phyloP scores from a whole-genome alignment of 64 coral and sea anemone genomes.

The Porites lutea region DNA sequence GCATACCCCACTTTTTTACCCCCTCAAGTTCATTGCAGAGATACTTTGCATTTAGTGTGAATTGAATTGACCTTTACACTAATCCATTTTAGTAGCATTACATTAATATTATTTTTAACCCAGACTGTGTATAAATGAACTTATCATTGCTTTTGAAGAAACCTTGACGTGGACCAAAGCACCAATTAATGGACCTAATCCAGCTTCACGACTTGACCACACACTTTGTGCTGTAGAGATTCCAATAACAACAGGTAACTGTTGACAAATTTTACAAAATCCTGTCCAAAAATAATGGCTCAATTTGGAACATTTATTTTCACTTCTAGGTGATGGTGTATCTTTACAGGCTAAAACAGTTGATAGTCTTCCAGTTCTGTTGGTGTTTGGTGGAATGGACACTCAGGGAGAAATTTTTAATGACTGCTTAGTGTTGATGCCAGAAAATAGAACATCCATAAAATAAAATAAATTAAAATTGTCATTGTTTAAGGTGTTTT shows the following conservation, averaged over 20 bases:
- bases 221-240: constrained; percentile 77
- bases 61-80: too few species aligned
- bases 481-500: too few species aligned
- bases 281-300: too few species aligned
- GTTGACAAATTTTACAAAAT: not conserved
- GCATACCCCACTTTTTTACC: too few species aligned
- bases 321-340: not conserved
- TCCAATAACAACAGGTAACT: constrained; percentile 55
- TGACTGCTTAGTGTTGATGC: constrained; percentile 81
- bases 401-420: constrained; percentile 89
- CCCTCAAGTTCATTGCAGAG: too few species aligned
- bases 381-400: constrained; percentile 95
- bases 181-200: constrained; percentile 53
- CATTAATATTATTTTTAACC: too few species aligned
- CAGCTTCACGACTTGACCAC: constrained; percentile 85
- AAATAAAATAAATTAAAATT: too few species aligned
- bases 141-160: constrained; percentile 42
- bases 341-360: not conserved
- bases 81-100: too few species aligned
- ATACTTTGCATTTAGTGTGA: too few species aligned
- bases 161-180: constrained; percentile 67
- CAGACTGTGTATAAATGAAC: too few species aligned
- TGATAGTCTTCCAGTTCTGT: not conserved
- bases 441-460: not conserved
- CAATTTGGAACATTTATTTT: not conserved